Evolutionary conservation across 2,888 invertebrate species (phyloP), one percentile per base, ranked within the genome.

Genomic region (Deilephila porcellus): DNA sequence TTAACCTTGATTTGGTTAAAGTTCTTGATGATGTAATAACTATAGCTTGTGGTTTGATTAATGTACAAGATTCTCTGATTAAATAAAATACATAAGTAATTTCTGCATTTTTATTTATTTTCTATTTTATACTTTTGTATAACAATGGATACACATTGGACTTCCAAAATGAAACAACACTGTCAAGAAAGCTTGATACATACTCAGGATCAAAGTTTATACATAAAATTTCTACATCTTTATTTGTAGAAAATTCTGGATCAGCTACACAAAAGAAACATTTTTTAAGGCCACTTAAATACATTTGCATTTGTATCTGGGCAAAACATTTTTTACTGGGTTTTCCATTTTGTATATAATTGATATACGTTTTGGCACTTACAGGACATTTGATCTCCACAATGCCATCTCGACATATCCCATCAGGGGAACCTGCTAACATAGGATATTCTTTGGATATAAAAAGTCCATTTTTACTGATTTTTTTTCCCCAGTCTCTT

Each of bases 391-490:
- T 59, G 19, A 59, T 59, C 59, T 59, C 20, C 59, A 59, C 59
- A 59, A 59, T 59, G 20, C 20, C 59, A 59, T 59, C 59, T 59
- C 11, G 59, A 59, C 59, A 59, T 59, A 59, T 59, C 17, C 59
- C 59, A 59, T 59, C 59, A 59, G 59, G 59, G 59, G 59, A 59
- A 59, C n/a, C 17, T 59, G 59, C 59, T 59, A 8, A n/a, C 59
- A 59, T 59, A n/a, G 59, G 45, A 70, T 59, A 59, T 59, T 5
- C 20, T 59, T 59, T 19, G 59, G 59, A 59, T 59, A 59, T 59
- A 20, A n/a, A 37, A 4, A 37, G 34, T 37, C 34, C 4, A 37
- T 37, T 37, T 37, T 37, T 37, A 5, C 34, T 37, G 59, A 59
- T 59, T 8, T 59, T 59, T n/a, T 59, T 59, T 59, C 59, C 17